A percentile compares a stretch with the other conserved stretches of the same genome.
Conservation (phyloP, 1,140 invertebrate species). For the Trinorchestia longiramus region DNA sequence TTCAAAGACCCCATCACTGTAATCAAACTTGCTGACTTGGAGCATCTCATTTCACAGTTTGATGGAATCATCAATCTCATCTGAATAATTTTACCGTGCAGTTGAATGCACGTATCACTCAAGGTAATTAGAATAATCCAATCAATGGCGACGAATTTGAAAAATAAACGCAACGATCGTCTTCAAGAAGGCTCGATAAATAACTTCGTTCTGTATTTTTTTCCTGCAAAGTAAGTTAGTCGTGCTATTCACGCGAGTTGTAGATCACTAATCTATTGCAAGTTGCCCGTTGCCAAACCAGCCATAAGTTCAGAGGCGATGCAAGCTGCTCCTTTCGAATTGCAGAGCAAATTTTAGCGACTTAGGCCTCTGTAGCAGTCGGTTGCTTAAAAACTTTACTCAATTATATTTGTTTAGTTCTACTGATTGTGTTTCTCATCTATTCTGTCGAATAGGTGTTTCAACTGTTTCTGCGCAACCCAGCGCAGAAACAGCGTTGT, state of each 20-base stretch:
- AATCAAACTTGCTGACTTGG: not conserved
- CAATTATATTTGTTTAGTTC: too few relatives aligned
- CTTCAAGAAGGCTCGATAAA: not conserved
- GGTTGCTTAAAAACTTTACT: too few relatives aligned
- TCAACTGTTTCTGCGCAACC: too few relatives aligned
- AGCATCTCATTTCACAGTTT: not conserved
- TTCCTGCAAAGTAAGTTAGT: not conserved
- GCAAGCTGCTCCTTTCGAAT: not conserved
- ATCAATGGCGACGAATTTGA: not conserved
- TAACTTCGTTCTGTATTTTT: too few relatives aligned
- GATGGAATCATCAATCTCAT: not conserved
- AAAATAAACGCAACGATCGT: not conserved
- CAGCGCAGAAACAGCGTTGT: too few relatives aligned
- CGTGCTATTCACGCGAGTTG: not conserved
- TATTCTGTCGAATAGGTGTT: too few relatives aligned
- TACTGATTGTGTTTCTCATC: too few relatives aligned
- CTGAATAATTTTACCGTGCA: not conserved
- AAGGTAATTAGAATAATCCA: not conserved
- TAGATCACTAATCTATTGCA: not conserved
- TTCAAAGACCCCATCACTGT: not conserved
- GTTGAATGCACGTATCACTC: not conserved
- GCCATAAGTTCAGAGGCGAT: not conserved
- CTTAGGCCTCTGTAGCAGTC: not conserved
- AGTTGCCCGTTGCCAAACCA: not conserved
- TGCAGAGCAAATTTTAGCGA: too few relatives aligned